phyloP scores from a whole-genome alignment of 2,797 vertebrate genomes.

The Cynodonichthys magdalenae region DNA sequence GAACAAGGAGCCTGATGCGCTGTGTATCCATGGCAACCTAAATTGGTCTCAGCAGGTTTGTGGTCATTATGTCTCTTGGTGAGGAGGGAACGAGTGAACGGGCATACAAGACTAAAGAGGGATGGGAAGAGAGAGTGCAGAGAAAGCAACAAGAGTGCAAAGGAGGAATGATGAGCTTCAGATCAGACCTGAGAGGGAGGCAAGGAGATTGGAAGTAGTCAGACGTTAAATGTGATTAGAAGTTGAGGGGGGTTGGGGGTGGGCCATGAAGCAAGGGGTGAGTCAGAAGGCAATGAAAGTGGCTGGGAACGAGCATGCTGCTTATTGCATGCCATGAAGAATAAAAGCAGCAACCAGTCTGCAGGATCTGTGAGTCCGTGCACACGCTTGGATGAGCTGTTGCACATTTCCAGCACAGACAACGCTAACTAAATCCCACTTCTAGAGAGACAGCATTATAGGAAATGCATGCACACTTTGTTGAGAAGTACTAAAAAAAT shows the following conservation, averaged over 20 bases:
- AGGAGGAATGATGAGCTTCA: conserved; percentile 26
- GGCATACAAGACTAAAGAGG: conserved; percentile 9
- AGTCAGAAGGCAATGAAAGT: conserved; percentile 52
- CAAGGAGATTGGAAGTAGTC: conserved; percentile 42
- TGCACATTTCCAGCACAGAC: conserved; percentile 45
- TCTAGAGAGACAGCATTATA: conserved; percentile 50
- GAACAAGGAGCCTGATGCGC: conserved; percentile 28
- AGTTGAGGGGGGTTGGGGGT: conserved; percentile 2
- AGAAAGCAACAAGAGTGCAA: conserved; percentile 14
- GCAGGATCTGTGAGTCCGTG: conserved; percentile 21
- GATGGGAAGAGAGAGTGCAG: conserved; percentile 1
- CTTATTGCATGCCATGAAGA: conserved; percentile 70
- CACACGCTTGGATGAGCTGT: conserved; percentile 32
- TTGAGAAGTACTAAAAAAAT: background rate
- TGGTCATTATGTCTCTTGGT: conserved; percentile 35
- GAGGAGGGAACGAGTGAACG: conserved; percentile 23
- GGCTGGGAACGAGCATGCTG: conserved; percentile 56
- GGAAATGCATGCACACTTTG: conserved; percentile 6
- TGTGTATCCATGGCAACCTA: conserved; percentile 70
- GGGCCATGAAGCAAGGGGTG: conserved; percentile 42
- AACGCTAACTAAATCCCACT: conserved; percentile 43
- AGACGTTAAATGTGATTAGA: conserved; percentile 60
- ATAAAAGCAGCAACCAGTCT: conserved; percentile 59
- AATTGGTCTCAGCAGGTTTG: conserved; percentile 63
- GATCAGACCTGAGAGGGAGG: conserved; percentile 36